Evolutionary conservation across 2,113 vertebrate genomes (phyloP).

Genomic region (Platichthys stellatus): DNA sequence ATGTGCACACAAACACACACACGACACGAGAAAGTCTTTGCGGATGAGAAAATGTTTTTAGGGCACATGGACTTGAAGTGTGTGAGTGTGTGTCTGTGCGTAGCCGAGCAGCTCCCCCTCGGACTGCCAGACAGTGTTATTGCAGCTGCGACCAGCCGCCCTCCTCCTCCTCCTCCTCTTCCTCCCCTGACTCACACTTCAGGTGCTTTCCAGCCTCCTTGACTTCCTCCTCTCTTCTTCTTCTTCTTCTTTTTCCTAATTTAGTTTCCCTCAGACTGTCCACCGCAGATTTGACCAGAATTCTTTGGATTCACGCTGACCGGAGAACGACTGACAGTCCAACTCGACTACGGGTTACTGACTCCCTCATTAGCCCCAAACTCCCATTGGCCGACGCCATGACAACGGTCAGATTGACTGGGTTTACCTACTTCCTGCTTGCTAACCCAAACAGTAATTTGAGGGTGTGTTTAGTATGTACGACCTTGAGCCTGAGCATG

Average conservation of each 20-base stretch:
- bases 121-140: constrained; percentile 71
- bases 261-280: constrained; percentile 24
- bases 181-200: constrained; percentile 68
- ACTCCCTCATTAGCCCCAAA: constrained; percentile 59
- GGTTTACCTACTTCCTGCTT: constrained; percentile 65
- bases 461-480: constrained; percentile 64
- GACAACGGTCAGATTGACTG: constrained; percentile 51
- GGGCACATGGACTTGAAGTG: constrained; percentile 29
- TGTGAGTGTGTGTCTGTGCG: constrained; percentile 22
- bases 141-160: constrained; percentile 67
- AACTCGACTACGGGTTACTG: constrained; percentile 41
- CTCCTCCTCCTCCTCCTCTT: constrained; percentile 37
- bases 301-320: constrained; percentile 55
- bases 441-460: constrained; percentile 70
- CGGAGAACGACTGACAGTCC: constrained; percentile 52
- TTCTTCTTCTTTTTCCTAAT: not conserved
- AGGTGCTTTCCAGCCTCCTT: constrained; percentile 71
- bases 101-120: constrained; percentile 51
- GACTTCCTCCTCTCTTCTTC: constrained; percentile 38
- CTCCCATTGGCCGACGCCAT: constrained; percentile 35
- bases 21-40: constrained; percentile 38
- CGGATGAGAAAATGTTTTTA: constrained; percentile 48
- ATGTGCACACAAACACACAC: not conserved
- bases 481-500: constrained; percentile 40
- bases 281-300: constrained; percentile 29